Evolutionary conservation across 2,113 vertebrate genomes (phyloP).

Genomic region (Rhinogobius similis): DNA sequence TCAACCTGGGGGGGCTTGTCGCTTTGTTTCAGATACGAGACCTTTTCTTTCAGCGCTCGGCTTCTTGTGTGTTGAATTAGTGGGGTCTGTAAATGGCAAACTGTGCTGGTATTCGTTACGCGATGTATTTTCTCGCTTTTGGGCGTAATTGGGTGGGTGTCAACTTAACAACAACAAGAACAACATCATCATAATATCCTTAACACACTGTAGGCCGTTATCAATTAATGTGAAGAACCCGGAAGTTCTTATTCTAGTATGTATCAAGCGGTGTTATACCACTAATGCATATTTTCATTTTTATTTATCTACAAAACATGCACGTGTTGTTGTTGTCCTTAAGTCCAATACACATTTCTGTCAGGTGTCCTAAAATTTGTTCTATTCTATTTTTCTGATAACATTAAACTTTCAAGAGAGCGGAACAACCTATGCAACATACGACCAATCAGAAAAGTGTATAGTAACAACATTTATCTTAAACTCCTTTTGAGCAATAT

Average conservation of each 20-base stretch:
- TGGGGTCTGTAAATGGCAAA: background rate
- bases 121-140: background rate
- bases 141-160: background rate
- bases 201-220: background rate
- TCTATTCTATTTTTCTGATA: too few species aligned
- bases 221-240: too few species aligned
- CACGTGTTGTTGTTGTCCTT: too few species aligned
- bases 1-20: constrained; percentile 75
- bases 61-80: background rate
- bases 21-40: constrained; percentile 58
- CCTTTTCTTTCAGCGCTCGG: constrained; percentile 36
- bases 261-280: background rate
- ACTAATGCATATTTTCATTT: background rate
- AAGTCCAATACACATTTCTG: too few species aligned
- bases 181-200: background rate
- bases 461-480: background rate
- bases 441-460: background rate
- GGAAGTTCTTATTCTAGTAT: background rate
- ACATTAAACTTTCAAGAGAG: background rate
- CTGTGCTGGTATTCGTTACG: background rate
- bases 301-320: background rate
- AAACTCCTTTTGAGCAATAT: background rate
- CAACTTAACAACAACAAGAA: background rate
- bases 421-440: background rate
- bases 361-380: too few species aligned